Evolutionary conservation across 2,888 invertebrate genomes (phyloP), one percentile per base, ranked within the genome.

Genomic region (Callinectes sapidus): DNA sequence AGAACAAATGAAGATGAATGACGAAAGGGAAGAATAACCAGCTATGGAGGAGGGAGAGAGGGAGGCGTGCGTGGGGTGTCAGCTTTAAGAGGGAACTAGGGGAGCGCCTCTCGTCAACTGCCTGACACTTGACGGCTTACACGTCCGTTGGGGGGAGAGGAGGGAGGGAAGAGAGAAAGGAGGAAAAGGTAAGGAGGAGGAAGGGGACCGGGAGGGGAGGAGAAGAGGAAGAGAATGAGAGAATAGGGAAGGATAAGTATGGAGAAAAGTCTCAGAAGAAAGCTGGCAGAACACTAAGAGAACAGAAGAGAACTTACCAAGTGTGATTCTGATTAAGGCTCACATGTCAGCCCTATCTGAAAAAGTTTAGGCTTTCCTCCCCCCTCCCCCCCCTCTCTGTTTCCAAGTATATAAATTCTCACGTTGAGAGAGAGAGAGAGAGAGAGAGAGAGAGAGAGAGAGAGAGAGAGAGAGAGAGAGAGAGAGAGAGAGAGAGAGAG

Each of bases 61-160:
- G 81, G 35, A 81, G 81, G 32, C 14, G 81, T 32, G 32, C 14
- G 81, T 32, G 32, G 81, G 35, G 81, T 81, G 81, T 81, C 81
- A 81, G 81, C 81, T 81, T 81, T 81, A 81, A 81, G 81, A 35
- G 81, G 81, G 81, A 35, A 81, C 81, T 13, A 35, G 81, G 81
- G 81, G 81, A 81, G 81, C 81, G 81, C 81, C 35, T 81, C 81
- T 81, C 81, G 81, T 81, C 81, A 81, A 32, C 81, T 81, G 81
- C 35, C 35, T 81, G 81, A 32, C 81, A 35, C 81, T 81, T 81
- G 81, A 81, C 81, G 81, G 81, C 81, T 32, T 81, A 35, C 35
- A 81, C 81, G 81, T 32, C 18, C 35, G 14, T 16, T 35, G 35
- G 32, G 35, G n/a, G 0, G 28, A 28, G 10, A 28, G 8, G 71